Percentiles rank a stretch among this genome's conserved stretches.
These are phyloP conservation scores for Regulus satrapa DNA, from an alignment of 2,113 vertebrate species.

Conservation along the genomic window DNA sequence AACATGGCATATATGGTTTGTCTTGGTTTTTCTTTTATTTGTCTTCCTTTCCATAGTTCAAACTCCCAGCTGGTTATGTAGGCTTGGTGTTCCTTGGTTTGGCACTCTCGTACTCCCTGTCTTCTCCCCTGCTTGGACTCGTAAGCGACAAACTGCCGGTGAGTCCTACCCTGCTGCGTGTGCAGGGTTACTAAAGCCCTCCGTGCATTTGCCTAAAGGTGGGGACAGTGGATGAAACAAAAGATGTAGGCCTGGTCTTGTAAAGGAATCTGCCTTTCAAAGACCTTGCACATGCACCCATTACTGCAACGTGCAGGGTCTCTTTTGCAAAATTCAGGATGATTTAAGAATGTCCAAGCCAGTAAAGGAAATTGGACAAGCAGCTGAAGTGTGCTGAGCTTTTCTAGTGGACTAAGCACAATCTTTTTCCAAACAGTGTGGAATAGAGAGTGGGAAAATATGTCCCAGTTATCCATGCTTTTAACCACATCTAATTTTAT, in stretches of 20 bases:
- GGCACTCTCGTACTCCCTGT: slow-evolving; percentile 82
- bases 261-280: background rate
- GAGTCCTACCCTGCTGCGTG: slow-evolving; percentile 49
- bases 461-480: background rate
- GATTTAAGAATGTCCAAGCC: background rate
- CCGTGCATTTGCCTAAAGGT: background rate
- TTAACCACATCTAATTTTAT: background rate
- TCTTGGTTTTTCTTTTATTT: background rate
- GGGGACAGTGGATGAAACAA: background rate
- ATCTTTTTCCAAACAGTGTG: background rate
- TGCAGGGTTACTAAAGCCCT: background rate
- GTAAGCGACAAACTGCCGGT: slow-evolving; percentile 89
- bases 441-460: background rate
- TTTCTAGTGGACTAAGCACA: background rate
- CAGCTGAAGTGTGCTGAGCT: background rate
- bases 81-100: slow-evolving; percentile 90
- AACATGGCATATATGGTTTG: background rate
- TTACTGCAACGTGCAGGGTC: background rate
- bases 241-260: background rate
- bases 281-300: background rate
- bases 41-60: slow-evolving; percentile 75
- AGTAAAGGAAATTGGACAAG: background rate
- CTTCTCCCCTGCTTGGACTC: slow-evolving; percentile 85
- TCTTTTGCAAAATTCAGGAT: background rate
- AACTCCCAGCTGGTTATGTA: slow-evolving; percentile 82